Percentiles rank a stretch among this genome's conserved stretches.
Conservation (phyloP, 2,888 invertebrate species). For the Diadegma fenestrale region DNA sequence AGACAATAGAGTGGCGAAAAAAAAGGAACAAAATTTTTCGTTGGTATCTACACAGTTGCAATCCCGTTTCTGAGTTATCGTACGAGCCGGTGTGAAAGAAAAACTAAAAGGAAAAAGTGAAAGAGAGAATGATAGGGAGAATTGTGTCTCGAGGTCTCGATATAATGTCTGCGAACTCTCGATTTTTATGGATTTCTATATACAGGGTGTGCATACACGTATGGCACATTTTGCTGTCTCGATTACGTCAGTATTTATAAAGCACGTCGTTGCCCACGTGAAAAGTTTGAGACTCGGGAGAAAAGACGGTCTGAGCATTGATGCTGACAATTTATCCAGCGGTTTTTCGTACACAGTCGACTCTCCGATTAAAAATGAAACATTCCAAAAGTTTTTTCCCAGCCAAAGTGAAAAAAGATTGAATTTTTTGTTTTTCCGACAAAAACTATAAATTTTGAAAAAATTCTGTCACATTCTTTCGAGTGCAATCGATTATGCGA, state of each 20-base stretch:
- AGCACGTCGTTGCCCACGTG: conserved; percentile 61
- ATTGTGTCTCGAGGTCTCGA: conserved; percentile 53
- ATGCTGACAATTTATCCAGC: conserved; percentile 40
- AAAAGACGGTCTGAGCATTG: conserved; percentile 49
- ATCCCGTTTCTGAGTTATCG: neutral
- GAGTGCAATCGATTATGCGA: too few relatives aligned
- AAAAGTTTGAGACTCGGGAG: conserved; percentile 56
- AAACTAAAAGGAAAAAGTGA: conserved; percentile 1
- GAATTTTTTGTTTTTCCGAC: neutral
- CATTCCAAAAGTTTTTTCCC: too few relatives aligned
- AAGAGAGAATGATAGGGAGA: conserved; percentile 11
- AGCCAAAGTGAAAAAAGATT: too few relatives aligned
- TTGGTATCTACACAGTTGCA: neutral
- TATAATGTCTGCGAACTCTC: conserved; percentile 45
- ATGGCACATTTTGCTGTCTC: conserved; percentile 53
- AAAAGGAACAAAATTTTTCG: neutral
- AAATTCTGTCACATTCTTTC: too few relatives aligned
- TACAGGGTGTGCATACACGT: neutral
- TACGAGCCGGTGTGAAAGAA: neutral
- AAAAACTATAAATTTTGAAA: neutral
- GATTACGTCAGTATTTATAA: conserved; percentile 63
- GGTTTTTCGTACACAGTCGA: neutral
- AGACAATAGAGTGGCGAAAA: neutral
- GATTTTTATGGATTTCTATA: conserved; percentile 52
- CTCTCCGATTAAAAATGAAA: too few relatives aligned